Base-by-base conservation (phyloP, 2,888 invertebrate genomes). In the Teinopalpus imperialis region DNA sequence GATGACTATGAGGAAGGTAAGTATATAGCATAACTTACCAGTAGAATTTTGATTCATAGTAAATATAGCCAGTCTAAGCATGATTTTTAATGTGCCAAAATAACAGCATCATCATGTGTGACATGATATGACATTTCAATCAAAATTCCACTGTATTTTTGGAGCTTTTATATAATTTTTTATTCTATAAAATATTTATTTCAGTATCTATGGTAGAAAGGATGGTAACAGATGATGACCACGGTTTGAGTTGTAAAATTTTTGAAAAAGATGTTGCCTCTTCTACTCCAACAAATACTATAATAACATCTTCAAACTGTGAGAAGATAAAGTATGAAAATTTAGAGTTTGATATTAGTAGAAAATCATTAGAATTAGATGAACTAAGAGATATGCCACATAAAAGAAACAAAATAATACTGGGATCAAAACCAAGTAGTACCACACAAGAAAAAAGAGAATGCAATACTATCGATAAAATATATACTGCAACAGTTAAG, bases 361-460 rank as follows among this genome's bases (percentile, higher is more conserved):
- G 9, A 9, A 18, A 9, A 20, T 4, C 10, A 9, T 20, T 5
- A 10, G 34, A 31, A 49, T 27, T 24, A 13, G 41, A 3, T 16
- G 20, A 7, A 6, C 14, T 9, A 23, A 32, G 9, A 7, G 4
- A 2, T 13, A 2, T n/a, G 21, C 9, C 18, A 40, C n/a, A 21
- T 13, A 2, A 6, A 16, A 32, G 12, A 9, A 78, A 74, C 50
- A 66, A 70, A 63, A 67, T 80, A 39, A 73, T 74, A 48, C 44
- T 80, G 31, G 75, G 74, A 26, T 65, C 73, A 47, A 77, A 73
- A 42, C 68, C 69, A n/a, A 59, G 30, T 43, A 37, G 20, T 44
- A 3, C 16, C 16, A 14, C 18, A 23, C 12, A 3, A 32, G 43
- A n/a, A 40, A 43, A 7, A n/a, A 6, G 0, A 27, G 35, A 23